Base-by-base conservation (phyloP, 2,888 invertebrate species). In the Aleiodes leptofemur region DNA sequence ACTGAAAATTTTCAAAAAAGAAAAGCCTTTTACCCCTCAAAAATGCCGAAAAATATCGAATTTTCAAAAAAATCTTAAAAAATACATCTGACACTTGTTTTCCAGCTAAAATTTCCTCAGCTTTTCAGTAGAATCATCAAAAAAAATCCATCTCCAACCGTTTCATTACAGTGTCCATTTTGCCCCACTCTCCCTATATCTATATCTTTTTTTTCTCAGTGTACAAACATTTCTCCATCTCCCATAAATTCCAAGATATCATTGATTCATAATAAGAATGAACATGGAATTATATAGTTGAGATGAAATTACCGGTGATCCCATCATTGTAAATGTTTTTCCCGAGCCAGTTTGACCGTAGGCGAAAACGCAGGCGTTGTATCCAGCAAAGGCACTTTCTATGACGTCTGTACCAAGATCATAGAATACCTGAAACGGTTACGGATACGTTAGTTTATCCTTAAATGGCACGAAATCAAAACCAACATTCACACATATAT, bases 261-360 rank as follows among this genome's bases (percentile, higher is more conserved):
- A 8, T 3, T 5, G 4, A 34, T 4, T n/a, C 9, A 50, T 4
- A 8, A 11, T 4, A 7, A 1, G 53, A 55, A 59, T 23, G n/a
- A 29, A 68, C 4, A 57, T 8, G 13, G 8, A 9, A 75, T 51
- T 38, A 69, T 48, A 57, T 43, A 16, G 31, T 48, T 29, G 14
- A 8, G 23, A 11, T 9, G 14, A 69, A 78, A 91, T 90, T 90
- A 94, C 95, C 82, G 92, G 90, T 8, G 94, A 93, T 4, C 96
- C 96, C 96, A 96, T 96, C 96, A 97, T 97, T 50, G 96, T 97
- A 88, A 95, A 96, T 0, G 96, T 96, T 90, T 97, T 97, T 72
- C 96, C 96, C 89, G 96, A 96, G 80, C 96, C 96, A 3, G 96
- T 97, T 91, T 97, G 96, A 23, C 97, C 97, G 88, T 97, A 97